Evolutionary conservation across 2,888 invertebrate species (phyloP), one percentile per base, ranked within the genome.

Genomic region (Drosophila setosimentum): DNA sequence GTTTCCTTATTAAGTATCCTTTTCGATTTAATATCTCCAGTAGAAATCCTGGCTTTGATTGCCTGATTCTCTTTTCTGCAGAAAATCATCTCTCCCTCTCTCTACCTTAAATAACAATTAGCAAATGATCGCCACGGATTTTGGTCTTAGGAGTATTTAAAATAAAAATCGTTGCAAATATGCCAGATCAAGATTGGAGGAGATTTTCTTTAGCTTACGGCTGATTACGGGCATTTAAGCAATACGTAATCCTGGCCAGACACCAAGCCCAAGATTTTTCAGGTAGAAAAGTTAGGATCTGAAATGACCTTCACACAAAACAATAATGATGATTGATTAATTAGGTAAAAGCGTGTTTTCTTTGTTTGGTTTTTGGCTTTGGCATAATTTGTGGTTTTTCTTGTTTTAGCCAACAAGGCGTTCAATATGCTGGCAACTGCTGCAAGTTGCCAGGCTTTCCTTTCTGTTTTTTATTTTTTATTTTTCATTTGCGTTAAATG

Each of bases 281-380:
- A 45, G 45, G 45, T 45, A 50, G 24, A 27, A 33, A 13, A 35
- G 35, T 18, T 24, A 8, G 45, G 24, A 16, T 24, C 24, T 13
- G 21, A 16, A 27, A 45, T 13, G 53, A 49, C 69, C 74, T 83
- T 77, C 74, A 50, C 32, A 16, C 71, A 73, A 78, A 64, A 62
- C n/a, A 45, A 45, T 16, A 16, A 5, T 82, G 78, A 86, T 83
- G 78, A 82, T 70, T 74, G 80, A 84, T 84, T 84, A 86, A 86
- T 84, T 78, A 53, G 82, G 61, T 71, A 68, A 69, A 66, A 72
- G 78, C 71, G 83, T 78, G 83, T 64, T 78, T 71, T 50, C 29
- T 53, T 71, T 50, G 32, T 53, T n/a, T n/a, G 8, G 57, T 85
- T 50, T 16, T 27, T 16, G 57, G 87, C 78, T 86, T 85, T 85